Evolutionary conservation across 2,888 invertebrate species (phyloP).

Genomic region (Drosophila diplacantha): DNA sequence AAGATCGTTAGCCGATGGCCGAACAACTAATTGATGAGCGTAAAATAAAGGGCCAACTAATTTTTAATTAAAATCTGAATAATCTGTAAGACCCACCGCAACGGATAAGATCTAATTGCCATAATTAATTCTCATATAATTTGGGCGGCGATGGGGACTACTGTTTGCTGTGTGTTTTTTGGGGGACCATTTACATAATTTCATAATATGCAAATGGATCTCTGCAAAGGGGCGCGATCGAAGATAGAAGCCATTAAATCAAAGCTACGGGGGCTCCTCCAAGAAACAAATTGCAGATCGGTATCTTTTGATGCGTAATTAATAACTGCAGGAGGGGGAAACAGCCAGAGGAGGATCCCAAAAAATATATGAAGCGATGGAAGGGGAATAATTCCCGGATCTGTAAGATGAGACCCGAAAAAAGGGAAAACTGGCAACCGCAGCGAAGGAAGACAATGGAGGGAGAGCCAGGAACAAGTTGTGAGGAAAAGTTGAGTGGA

Average conservation of each 20-base stretch:
- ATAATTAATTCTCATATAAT: conserved; percentile 54
- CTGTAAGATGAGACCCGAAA: conserved; percentile 56
- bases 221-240: conserved; percentile 44
- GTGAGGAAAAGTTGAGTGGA: conserved; percentile 45
- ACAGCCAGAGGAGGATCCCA: conserved; percentile 20
- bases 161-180: conserved; percentile 31
- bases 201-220: conserved; percentile 61
- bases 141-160: conserved; percentile 43
- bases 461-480: conserved; percentile 48
- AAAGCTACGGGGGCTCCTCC: conserved; percentile 21
- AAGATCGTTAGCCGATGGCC: conserved; percentile 22
- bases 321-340: conserved; percentile 49
- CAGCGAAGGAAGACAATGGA: conserved; percentile 30
- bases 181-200: conserved; percentile 60
- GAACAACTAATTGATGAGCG: conserved; percentile 32
- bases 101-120: conserved; percentile 51
- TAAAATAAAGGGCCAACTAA: conserved; percentile 30
- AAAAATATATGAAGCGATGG: not conserved
- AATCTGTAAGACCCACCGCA: conserved; percentile 30
- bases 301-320: conserved; percentile 70
- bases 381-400: conserved; percentile 29
- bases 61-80: conserved; percentile 35
- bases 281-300: conserved; percentile 62
- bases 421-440: conserved; percentile 41
- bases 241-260: conserved; percentile 58